phyloP scores from a whole-genome alignment of 2,888 invertebrate genomes.

The Hecatera dysodea region DNA sequence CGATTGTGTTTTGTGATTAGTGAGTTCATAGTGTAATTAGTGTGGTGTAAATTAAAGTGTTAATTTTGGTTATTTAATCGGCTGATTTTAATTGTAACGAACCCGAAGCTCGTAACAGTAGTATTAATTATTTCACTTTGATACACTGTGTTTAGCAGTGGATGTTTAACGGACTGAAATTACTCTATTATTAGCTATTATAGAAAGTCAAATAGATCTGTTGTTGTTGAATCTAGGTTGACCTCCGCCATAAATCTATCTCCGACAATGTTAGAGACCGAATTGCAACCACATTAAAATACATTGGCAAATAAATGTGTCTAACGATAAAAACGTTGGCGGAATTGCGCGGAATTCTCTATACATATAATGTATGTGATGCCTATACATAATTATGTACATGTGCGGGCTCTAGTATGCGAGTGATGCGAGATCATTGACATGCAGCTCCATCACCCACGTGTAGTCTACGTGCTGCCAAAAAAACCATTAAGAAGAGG shows the following conservation, averaged over 20 bases:
- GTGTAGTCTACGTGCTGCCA: conserved; percentile 57
- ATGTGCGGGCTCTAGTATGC: conserved; percentile 56
- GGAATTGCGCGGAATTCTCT: conserved; percentile 42
- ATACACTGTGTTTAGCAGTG: neutral
- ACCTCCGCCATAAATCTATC: conserved; percentile 36
- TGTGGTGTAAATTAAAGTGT: too few relatives aligned
- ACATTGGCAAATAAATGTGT: conserved; percentile 47
- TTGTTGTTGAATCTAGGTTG: conserved; percentile 1
- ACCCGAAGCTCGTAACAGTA: too few relatives aligned
- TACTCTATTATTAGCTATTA: neutral
- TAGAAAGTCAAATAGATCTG: conserved; percentile 1
- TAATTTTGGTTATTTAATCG: too few relatives aligned
- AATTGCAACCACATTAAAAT: conserved; percentile 50
- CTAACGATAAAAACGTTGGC: conserved; percentile 45
- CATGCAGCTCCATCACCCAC: conserved; percentile 52
- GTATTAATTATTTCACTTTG: neutral
- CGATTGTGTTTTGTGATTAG: too few relatives aligned
- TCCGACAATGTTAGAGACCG: conserved; percentile 17
- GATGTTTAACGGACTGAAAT: neutral
- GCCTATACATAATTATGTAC: neutral
- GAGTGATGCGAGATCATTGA: conserved; percentile 64
- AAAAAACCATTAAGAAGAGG: conserved; percentile 48
- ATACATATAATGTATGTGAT: conserved; percentile 1
- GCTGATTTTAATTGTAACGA: too few relatives aligned
- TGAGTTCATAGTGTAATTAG: too few relatives aligned